Conservation (phyloP, 2,888 invertebrate genomes). For the Prosopocoilus inquinatus region DNA sequence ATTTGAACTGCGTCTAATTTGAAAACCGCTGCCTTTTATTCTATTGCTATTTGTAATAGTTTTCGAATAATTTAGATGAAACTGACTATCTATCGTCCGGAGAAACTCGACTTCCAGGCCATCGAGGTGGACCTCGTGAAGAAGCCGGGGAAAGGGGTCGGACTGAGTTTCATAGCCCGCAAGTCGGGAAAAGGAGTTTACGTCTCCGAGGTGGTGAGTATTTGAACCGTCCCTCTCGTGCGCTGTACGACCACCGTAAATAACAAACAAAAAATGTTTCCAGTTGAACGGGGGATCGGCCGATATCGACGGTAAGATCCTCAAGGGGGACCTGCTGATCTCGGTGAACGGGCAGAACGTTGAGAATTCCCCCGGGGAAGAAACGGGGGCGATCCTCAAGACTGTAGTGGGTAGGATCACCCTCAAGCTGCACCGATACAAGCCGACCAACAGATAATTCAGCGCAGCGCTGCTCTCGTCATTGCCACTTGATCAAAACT, state of each 20-base stretch:
- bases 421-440: slow-evolving; percentile 84
- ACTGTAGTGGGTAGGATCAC: slow-evolving; percentile 78
- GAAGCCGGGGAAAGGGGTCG: slow-evolving; percentile 85
- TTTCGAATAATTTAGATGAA: slow-evolving; percentile 63
- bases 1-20: no score
- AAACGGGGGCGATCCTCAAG: slow-evolving; percentile 87
- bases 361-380: slow-evolving; percentile 71
- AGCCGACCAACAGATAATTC: slow-evolving; percentile 48
- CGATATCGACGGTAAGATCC: slow-evolving; percentile 81
- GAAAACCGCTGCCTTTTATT: background rate
- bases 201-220: slow-evolving; percentile 86
- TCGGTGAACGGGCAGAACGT: slow-evolving; percentile 87
- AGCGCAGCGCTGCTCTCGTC: background rate
- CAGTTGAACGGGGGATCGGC: slow-evolving; percentile 88
- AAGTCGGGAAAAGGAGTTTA: slow-evolving; percentile 81
- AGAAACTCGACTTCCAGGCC: slow-evolving; percentile 67
- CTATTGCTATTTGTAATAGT: background rate
- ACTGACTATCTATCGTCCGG: slow-evolving; percentile 78
- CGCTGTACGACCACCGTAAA: background rate
- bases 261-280: slow-evolving; percentile 10
- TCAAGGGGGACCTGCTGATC: slow-evolving; percentile 88
- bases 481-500: no score
- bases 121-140: slow-evolving; percentile 82
- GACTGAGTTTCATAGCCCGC: slow-evolving; percentile 79
- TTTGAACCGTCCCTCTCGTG: no score